Percentiles rank a stretch among this genome's conserved stretches.
These are phyloP conservation scores for Notospermus geniculatus DNA, from an alignment of 1,140 invertebrate species.

Conservation along the genomic window DNA sequence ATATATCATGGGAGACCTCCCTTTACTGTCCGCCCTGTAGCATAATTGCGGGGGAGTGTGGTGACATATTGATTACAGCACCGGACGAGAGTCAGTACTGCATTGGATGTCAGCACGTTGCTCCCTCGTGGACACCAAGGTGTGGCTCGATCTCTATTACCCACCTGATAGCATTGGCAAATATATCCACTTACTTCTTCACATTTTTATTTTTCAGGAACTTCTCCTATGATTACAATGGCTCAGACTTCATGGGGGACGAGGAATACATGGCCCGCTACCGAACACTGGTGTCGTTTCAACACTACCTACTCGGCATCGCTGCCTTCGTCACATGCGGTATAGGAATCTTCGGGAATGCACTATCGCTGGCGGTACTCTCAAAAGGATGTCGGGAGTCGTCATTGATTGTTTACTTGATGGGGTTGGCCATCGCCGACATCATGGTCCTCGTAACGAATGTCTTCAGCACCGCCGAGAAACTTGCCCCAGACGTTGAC, in stretches of 20 bases:
- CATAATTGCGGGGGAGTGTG: no score
- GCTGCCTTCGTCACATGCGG: background rate
- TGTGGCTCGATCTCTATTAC: no score
- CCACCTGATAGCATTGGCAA: no score
- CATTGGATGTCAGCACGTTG: no score
- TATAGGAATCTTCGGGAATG: constrained; percentile 2
- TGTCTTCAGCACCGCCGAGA: background rate
- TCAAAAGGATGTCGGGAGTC: background rate
- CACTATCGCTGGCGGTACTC: background rate
- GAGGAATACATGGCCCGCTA: background rate
- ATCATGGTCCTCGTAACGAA: background rate
- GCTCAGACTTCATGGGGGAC: background rate
- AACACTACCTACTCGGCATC: background rate
- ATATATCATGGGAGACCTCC: no score
- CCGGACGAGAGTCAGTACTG: no score
- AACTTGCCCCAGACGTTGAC: background rate
- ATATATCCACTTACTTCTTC: no score
- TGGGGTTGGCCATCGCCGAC: background rate
- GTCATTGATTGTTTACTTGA: background rate
- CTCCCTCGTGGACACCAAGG: no score
- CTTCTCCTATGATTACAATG: no score
- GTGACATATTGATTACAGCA: no score
- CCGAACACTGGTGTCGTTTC: background rate
- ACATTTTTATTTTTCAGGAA: no score
- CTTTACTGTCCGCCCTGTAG: no score